A percentile compares a stretch with the other conserved stretches of the same genome.
Conservation (phyloP, 2,797 vertebrate species). For the Mormyrops attenuatus region DNA sequence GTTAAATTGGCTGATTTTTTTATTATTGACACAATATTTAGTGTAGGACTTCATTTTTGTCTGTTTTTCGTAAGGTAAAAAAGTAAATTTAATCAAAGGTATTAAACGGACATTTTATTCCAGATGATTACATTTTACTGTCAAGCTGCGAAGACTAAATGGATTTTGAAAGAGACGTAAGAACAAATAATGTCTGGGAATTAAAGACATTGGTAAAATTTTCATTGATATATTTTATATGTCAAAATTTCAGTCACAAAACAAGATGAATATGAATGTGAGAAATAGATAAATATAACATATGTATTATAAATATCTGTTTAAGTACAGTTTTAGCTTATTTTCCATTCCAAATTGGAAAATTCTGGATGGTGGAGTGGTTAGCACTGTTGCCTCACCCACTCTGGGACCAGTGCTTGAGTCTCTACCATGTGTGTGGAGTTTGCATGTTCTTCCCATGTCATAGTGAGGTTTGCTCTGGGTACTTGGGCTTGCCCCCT, state of each 20-base stretch:
- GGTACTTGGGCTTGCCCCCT: neutral
- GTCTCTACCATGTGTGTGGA: neutral
- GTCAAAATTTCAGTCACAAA: neutral
- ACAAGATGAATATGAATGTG: neutral
- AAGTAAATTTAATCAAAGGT: neutral
- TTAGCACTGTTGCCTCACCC: neutral
- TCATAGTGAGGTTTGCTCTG: neutral
- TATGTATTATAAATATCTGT: neutral
- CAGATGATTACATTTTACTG: neutral
- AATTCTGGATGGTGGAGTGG: neutral
- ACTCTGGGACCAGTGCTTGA: neutral
- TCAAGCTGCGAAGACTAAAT: neutral
- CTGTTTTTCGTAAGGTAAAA: neutral
- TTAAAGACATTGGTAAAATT: neutral
- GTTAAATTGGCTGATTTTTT: neutral
- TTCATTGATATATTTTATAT: neutral
- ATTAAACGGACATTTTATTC: neutral
- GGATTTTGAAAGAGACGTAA: neutral
- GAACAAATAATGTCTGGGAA: neutral
- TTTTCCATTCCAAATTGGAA: neutral
- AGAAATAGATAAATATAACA: neutral
- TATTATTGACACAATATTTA: neutral
- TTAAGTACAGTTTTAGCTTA: neutral
- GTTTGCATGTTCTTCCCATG: neutral
- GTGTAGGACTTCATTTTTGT: neutral